Conservation (phyloP, 2,797 vertebrate genomes). For the Oreortyx pictus region DNA sequence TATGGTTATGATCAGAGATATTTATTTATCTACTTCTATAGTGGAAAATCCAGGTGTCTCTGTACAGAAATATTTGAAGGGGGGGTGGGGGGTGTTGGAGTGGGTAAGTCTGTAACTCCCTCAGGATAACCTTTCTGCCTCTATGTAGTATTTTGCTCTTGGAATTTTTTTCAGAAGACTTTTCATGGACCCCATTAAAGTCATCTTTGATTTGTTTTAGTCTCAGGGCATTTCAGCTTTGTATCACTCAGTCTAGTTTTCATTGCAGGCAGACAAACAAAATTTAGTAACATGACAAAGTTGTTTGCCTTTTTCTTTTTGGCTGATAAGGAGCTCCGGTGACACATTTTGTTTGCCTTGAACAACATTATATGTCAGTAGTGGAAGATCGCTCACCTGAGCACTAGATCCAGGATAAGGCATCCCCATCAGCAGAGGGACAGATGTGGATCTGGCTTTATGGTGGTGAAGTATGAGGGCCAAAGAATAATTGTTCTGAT, state of each 20-base stretch:
- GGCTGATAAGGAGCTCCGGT: conserved; percentile 38
- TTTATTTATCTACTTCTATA: neutral
- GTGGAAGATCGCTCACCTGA: conserved; percentile 1
- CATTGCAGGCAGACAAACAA: conserved; percentile 38
- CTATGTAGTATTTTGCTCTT: neutral
- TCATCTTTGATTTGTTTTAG: conserved; percentile 43
- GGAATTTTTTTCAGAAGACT: conserved; percentile 1
- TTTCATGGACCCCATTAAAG: conserved; percentile 35
- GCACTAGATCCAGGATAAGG: neutral
- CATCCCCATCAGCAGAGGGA: neutral
- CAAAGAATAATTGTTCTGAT: neutral
- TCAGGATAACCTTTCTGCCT: neutral
- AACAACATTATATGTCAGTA: conserved; percentile 10
- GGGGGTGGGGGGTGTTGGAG: neutral
- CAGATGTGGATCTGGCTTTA: neutral
- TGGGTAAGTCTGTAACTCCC: neutral
- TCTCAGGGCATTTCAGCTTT: conserved; percentile 34
- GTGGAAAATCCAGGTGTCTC: neutral
- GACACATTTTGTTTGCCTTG: conserved; percentile 22
- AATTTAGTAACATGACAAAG: conserved; percentile 40
- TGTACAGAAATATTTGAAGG: neutral
- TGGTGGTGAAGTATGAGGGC: neutral
- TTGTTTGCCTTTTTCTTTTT: conserved; percentile 26
- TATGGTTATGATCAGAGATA: neutral
- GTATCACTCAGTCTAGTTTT: conserved; percentile 49